A percentile compares a stretch with the other conserved stretches of the same genome.
phyloP scores from a whole-genome alignment of 1,140 invertebrate genomes.

The Ceratoteleas bidentatus region DNA sequence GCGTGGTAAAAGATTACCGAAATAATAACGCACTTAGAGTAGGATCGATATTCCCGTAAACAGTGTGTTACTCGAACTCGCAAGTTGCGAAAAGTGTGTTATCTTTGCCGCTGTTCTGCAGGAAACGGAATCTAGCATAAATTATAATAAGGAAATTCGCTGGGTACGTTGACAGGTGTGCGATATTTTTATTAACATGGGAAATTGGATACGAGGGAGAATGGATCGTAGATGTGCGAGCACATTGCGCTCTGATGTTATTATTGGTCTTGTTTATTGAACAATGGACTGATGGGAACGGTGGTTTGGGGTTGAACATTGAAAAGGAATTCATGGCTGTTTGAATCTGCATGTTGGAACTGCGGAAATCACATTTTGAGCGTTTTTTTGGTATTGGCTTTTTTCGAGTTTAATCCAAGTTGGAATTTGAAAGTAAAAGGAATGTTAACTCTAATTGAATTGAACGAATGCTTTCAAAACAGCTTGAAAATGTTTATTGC shows the following conservation, averaged over 20 bases:
- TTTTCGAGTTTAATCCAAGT: too few relatives aligned
- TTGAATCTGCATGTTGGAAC: too few relatives aligned
- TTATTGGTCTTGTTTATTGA: conserved; percentile 12
- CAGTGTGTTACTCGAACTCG: conserved; percentile 4
- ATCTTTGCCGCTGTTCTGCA: background rate
- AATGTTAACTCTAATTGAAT: too few relatives aligned
- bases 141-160: conserved; percentile 6
- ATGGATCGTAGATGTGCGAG: background rate
- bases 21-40: conserved; percentile 15
- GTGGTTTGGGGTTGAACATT: too few relatives aligned
- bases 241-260: background rate
- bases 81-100: conserved; percentile 1
- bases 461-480: too few relatives aligned
- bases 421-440: too few relatives aligned
- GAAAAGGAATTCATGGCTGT: too few relatives aligned
- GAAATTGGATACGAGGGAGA: background rate
- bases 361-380: too few relatives aligned
- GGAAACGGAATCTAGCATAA: conserved; percentile 7
- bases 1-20: conserved; percentile 5
- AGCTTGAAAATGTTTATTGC: too few relatives aligned
- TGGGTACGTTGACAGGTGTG: conserved; percentile 1
- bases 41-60: conserved; percentile 18
- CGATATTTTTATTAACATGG: conserved; percentile 7
- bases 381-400: too few relatives aligned
- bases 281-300: too few relatives aligned